A percentile compares a stretch with the other conserved stretches of the same genome.
Evolutionary conservation across 2,888 invertebrate species (phyloP).

Genomic region (Morpho helenor): DNA sequence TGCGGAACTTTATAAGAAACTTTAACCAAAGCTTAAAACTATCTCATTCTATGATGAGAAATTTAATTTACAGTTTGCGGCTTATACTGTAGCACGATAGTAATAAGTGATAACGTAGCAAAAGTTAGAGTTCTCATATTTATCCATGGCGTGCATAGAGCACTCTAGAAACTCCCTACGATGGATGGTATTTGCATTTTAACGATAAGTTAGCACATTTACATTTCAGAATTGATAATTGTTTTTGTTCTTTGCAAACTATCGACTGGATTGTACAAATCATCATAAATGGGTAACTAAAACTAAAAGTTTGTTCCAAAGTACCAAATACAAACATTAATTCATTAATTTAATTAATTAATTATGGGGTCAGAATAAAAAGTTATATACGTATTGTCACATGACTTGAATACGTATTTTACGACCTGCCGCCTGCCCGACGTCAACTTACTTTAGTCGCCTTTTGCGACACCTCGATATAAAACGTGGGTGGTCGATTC

Average conservation of each 20-base stretch:
- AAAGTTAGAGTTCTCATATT: constrained; percentile 10
- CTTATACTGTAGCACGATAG: neutral
- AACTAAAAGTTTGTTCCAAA: neutral
- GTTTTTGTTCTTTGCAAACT: constrained; percentile 2
- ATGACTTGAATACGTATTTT: no score
- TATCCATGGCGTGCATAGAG: constrained; percentile 1
- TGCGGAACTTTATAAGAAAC: no score
- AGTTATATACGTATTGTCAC: no score
- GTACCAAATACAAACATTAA: neutral
- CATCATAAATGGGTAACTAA: neutral
- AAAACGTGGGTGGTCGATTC: no score
- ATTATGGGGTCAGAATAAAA: no score
- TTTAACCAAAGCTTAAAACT: neutral
- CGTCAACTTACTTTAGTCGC: no score
- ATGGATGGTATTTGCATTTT: constrained; percentile 7
- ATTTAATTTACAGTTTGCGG: constrained; percentile 6
- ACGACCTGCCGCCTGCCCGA: no score
- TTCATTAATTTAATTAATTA: no score
- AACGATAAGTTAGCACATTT: constrained; percentile 7
- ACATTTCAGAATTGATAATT: constrained; percentile 9
- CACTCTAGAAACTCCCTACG: constrained; percentile 2
- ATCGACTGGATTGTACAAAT: constrained; percentile 1
- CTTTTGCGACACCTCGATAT: no score
- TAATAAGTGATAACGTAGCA: constrained; percentile 4
- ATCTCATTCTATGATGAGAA: neutral